Evolutionary conservation across 2,888 invertebrate genomes (phyloP).

Genomic region (Ophion ventricosus): DNA sequence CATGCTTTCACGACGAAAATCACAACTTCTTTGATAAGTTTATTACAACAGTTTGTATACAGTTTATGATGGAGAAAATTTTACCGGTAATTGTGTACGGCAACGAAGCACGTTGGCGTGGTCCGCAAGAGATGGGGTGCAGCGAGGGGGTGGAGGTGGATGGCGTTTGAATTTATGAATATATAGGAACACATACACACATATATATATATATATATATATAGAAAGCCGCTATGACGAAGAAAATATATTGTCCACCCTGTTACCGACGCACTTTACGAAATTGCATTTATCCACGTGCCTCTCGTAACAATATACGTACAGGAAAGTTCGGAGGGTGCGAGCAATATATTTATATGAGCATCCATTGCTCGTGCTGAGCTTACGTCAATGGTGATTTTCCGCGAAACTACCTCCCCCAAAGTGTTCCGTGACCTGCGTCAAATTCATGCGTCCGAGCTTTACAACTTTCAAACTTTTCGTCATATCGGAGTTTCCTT

Average conservation of each 20-base stretch:
- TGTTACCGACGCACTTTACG: slow-evolving; percentile 14
- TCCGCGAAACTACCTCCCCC: not conserved
- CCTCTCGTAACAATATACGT: not conserved
- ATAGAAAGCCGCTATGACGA: slow-evolving; percentile 1
- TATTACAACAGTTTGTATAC: slow-evolving; percentile 54
- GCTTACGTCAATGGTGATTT: slow-evolving; percentile 12
- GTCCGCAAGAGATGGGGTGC: not conserved
- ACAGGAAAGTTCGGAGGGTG: slow-evolving; percentile 6
- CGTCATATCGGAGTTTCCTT: not conserved
- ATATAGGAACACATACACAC: slow-evolving; percentile 2
- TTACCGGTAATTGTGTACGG: slow-evolving; percentile 46
- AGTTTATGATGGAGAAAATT: slow-evolving; percentile 54
- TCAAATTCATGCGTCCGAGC: slow-evolving; percentile 6
- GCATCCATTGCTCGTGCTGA: not conserved
- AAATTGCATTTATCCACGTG: slow-evolving; percentile 14
- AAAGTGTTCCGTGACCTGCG: slow-evolving; percentile 13
- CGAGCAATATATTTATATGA: not conserved
- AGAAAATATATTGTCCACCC: slow-evolving; percentile 20
- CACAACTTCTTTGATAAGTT: slow-evolving; percentile 61
- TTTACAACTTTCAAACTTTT: not conserved
- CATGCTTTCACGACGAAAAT: slow-evolving; percentile 41
- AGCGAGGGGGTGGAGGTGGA: too few species aligned
- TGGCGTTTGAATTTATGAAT: slow-evolving; percentile 24
- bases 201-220: not conserved
- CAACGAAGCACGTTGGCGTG: slow-evolving; percentile 22